Evolutionary conservation across 2,113 vertebrate species (phyloP).

Genomic region (Vanacampus margaritifer): DNA sequence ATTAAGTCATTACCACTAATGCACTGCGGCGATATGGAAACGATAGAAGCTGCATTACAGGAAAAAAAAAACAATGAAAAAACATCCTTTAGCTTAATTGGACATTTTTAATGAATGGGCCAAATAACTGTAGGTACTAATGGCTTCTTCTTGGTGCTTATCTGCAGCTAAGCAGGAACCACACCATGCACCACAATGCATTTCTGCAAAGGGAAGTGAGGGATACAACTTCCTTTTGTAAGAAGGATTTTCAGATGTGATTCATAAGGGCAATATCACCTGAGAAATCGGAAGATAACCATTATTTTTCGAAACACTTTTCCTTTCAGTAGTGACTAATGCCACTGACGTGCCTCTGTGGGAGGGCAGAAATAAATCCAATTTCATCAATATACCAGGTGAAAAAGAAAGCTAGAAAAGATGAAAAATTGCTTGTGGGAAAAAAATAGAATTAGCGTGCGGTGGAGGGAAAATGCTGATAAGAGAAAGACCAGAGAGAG

Average conservation of each 20-base stretch:
- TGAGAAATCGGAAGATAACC: conserved; percentile 17
- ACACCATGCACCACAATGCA: neutral
- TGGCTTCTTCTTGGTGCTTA: conserved; percentile 51
- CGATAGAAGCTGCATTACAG: conserved; percentile 40
- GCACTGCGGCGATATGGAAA: conserved; percentile 55
- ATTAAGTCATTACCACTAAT: conserved; percentile 71
- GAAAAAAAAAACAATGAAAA: conserved; percentile 6
- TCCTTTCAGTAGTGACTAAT: conserved; percentile 25
- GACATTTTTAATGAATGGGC: conserved; percentile 51
- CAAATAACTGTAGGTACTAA: conserved; percentile 50
- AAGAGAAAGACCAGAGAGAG: conserved; percentile 16
- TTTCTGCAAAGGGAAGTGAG: neutral
- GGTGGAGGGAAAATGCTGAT: conserved; percentile 26
- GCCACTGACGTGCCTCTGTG: conserved; percentile 49
- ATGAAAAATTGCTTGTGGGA: conserved; percentile 22
- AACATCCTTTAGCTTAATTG: conserved; percentile 42
- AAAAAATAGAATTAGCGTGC: conserved; percentile 45
- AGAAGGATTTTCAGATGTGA: neutral
- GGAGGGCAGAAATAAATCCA: conserved; percentile 61
- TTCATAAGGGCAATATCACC: neutral
- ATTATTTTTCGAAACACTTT: conserved; percentile 55
- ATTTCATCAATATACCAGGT: conserved; percentile 60
- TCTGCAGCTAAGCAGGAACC: conserved; percentile 62
- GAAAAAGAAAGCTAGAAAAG: conserved; percentile 30
- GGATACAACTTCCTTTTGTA: neutral